Evolutionary conservation across 2,113 vertebrate species (phyloP).

Genomic region (Callipepla californica): DNA sequence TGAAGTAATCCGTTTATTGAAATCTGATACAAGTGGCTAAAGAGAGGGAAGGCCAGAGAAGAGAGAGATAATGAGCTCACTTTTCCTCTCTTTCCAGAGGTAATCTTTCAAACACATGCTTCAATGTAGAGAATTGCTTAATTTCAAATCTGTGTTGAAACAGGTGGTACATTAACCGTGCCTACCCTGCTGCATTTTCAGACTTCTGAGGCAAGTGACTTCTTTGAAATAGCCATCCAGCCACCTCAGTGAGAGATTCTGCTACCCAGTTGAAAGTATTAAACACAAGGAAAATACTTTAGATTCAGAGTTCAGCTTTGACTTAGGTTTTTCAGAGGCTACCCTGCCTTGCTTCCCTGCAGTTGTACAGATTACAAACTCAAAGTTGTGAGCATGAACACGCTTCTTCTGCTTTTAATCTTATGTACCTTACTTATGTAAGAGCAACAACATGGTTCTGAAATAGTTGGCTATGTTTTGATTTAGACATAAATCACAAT

Average conservation of each 20-base stretch:
- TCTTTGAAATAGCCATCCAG: background rate
- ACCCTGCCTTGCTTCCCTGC: background rate
- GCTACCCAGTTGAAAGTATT: rapidly evolving
- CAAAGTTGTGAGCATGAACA: background rate
- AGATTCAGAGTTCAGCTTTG: background rate
- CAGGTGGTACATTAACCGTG: background rate
- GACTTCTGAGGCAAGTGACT: background rate
- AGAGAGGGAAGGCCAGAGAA: background rate
- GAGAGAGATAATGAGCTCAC: background rate
- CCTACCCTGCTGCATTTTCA: background rate
- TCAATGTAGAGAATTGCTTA: background rate
- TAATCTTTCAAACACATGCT: background rate
- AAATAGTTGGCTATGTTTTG: slow-evolving; percentile 16
- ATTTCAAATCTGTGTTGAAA: background rate
- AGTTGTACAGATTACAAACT: background rate
- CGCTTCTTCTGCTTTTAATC: background rate
- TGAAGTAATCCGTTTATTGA: slow-evolving; percentile 30
- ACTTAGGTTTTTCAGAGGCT: background rate
- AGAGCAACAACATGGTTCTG: background rate
- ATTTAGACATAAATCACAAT: background rate
- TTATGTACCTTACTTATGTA: background rate
- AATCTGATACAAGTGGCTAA: background rate
- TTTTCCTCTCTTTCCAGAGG: background rate
- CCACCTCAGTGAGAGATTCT: background rate
- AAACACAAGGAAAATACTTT: background rate